Evolutionary conservation across 2,113 vertebrate genomes (phyloP), one percentile per base, ranked within the genome.

Genomic region (Oostethus manadensis): DNA sequence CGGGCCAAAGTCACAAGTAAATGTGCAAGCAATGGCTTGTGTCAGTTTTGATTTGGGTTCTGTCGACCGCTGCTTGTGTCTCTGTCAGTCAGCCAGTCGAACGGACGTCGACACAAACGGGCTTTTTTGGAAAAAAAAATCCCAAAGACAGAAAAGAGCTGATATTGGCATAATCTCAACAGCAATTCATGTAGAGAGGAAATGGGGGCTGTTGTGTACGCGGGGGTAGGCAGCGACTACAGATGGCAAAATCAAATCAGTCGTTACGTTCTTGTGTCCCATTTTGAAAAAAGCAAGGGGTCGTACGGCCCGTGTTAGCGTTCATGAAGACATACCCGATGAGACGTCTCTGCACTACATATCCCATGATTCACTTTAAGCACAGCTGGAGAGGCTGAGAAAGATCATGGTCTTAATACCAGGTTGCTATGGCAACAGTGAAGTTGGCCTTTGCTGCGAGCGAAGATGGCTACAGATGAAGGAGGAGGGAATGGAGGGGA

Each of bases 361-460:
- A 72, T 85, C 81, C 85, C 85, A 86, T 68, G 78, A 84, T 84
- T 75, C 82, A 57, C 72, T 66, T 74, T 44, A 29, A 56, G 68
- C 80, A 65, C 84, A 84, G 87, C 82, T 84, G 83, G 86, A 79
- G 76, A 79, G 81, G 80, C 73, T 61, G 79, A 70, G 78, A 81
- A 72, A 71, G 66, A 70, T 76, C 66, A 75, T 22, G 33, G 74
- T 76, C 82, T 88, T 84, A 87, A 87, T 84, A 78, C 84, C 71
- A 69, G 77, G 86, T 89, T 59, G 70, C 84, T 82, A 88, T 88
- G 84, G 85, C 82, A 90, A 89, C 89, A 82, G 79, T 80, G 79
- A 88, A 80, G 80, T 87, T 58, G 65, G 60, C 76, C 54, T 71
- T 62, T 58, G 84, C 79, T 67, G 58, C 76, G 76, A 61, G 70